Conservation (phyloP, 2,113 vertebrate species). For the Turnix velox region DNA sequence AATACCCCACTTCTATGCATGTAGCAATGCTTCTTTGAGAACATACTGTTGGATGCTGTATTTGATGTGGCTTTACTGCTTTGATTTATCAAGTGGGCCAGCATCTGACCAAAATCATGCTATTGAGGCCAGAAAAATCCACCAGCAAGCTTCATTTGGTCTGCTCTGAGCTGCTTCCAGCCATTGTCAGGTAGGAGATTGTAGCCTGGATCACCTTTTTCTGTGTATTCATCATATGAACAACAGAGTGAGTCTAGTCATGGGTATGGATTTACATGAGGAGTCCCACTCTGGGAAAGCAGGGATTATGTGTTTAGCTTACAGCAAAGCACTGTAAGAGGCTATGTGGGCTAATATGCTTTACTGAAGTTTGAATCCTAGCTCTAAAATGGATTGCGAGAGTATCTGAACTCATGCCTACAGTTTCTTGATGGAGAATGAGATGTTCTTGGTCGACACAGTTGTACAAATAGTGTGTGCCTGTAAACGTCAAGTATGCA, state of each 20-base stretch:
- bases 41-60: rapidly evolving
- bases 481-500: neutral
- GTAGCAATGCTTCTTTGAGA: neutral
- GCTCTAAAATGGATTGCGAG: neutral
- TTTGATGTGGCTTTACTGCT: neutral
- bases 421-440: neutral
- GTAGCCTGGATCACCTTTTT: neutral
- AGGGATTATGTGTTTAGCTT: neutral
- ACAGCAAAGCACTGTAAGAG: rapidly evolving
- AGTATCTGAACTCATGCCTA: neutral
- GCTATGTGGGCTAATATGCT: neutral
- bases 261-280: neutral
- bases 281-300: neutral
- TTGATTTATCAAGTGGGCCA: rapidly evolving
- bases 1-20: neutral
- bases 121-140: neutral
- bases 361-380: neutral
- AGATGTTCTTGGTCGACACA: neutral
- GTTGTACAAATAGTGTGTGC: neutral
- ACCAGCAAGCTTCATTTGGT: neutral
- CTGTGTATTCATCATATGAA: rapidly evolving
- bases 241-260: neutral
- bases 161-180: neutral
- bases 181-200: neutral
- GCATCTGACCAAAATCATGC: neutral